Evolutionary conservation across 2,113 vertebrate species (phyloP).

Genomic region (Carollia perspicillata): DNA sequence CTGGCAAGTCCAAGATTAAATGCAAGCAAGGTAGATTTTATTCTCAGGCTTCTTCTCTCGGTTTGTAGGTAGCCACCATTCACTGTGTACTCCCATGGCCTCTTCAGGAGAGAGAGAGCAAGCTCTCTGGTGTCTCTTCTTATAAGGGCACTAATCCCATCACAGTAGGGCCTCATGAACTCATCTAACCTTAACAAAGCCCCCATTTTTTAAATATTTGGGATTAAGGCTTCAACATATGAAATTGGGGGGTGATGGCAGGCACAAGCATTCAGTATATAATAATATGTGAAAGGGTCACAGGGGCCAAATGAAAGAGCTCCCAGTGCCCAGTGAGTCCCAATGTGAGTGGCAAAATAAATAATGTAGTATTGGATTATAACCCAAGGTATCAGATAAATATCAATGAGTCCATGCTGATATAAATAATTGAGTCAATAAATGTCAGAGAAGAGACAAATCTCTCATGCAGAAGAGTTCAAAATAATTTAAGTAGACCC

Average conservation of each 20-base stretch:
- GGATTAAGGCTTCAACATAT: background rate
- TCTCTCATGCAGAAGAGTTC: background rate
- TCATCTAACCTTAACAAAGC: background rate
- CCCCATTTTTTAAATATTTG: background rate
- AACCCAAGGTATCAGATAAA: background rate
- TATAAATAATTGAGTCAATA: background rate
- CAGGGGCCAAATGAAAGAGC: background rate
- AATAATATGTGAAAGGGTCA: background rate
- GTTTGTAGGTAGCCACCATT: background rate
- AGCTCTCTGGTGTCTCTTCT: background rate
- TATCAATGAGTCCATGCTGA: background rate
- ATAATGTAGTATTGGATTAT: background rate
- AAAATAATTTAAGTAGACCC: background rate
- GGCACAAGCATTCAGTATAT: background rate
- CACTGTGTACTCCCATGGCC: background rate
- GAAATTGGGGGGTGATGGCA: background rate
- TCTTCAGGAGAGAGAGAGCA: background rate
- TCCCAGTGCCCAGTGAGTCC: background rate
- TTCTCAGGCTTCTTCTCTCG: background rate
- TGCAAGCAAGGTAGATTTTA: background rate
- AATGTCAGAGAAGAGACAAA: background rate
- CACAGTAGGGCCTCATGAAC: background rate
- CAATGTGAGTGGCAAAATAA: background rate
- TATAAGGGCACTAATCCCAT: background rate
- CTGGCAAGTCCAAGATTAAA: too few relatives aligned